These are phyloP conservation scores for Papilio helenus DNA, from an alignment of 1,140 invertebrate species.

Conservation along the genomic window DNA sequence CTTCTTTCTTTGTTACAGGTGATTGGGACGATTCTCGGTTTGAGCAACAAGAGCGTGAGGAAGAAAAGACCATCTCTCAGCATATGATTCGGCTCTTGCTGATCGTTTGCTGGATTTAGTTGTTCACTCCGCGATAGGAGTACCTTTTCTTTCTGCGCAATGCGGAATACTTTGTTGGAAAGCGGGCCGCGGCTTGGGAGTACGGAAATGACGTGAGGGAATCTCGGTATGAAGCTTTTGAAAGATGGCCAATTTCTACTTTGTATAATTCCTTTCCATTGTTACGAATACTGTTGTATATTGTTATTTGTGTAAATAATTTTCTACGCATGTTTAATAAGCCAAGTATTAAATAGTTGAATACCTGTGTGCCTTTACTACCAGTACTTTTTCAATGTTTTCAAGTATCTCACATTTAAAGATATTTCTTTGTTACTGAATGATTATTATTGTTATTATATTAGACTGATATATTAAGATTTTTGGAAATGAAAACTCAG, in stretches of 20 bases:
- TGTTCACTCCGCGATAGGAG: conserved; percentile 75
- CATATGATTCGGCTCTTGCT: conserved; percentile 79
- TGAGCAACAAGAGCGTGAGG: conserved; percentile 88
- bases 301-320: not conserved
- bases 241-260: conserved; percentile 13
- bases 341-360: not conserved
- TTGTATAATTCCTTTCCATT: conserved; percentile 23
- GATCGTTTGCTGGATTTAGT: conserved; percentile 55
- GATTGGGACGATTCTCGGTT: conserved; percentile 90
- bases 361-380: not conserved
- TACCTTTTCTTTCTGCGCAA: conserved; percentile 66
- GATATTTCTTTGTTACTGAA: conserved; percentile 18
- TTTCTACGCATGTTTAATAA: not conserved
- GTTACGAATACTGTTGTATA: conserved; percentile 3
- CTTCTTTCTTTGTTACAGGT: conserved; percentile 73
- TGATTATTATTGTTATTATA: conserved; percentile 16
- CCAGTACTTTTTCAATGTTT: not conserved
- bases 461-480: conserved; percentile 35
- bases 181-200: conserved; percentile 32
- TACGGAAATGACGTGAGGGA: conserved; percentile 35
- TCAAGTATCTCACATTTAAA: conserved; percentile 17
- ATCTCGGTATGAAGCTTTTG: conserved; percentile 36
- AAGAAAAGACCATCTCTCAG: conserved; percentile 90
- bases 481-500: conserved; percentile 14
- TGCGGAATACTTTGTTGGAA: conserved; percentile 53